Conservation (phyloP, 2,797 vertebrate species). For the Acipenser oxyrinchus region DNA sequence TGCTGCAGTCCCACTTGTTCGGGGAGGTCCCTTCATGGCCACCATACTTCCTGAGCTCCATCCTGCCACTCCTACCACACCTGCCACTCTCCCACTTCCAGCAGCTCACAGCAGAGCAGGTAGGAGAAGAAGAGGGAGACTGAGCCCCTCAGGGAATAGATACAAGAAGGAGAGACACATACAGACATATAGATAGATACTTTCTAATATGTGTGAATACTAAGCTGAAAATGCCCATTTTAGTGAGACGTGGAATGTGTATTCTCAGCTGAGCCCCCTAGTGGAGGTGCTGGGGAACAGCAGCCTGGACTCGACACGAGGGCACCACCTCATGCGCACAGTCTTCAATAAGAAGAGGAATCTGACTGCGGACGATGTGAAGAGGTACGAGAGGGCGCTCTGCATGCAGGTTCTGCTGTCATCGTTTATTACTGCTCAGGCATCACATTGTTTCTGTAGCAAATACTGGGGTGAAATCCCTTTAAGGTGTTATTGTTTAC, state of each 20-base stretch:
- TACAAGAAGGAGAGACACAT: no score
- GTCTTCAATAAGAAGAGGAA: slow-evolving; percentile 60
- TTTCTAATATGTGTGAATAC: not conserved
- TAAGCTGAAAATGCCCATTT: not conserved
- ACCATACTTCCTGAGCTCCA: slow-evolving; percentile 67
- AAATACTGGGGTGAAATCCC: no score
- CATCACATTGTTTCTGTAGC: not conserved
- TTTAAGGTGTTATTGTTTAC: no score
- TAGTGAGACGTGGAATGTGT: not conserved
- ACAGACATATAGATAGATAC: no score
- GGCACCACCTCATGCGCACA: slow-evolving; percentile 70
- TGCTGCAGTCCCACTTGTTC: slow-evolving; percentile 67
- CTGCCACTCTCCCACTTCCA: slow-evolving; percentile 76
- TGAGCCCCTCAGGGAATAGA: not conserved
- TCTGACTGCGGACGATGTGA: slow-evolving; percentile 56
- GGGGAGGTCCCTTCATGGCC: slow-evolving; percentile 77
- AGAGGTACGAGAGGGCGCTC: slow-evolving; percentile 47
- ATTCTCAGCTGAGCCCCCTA: slow-evolving; percentile 66
- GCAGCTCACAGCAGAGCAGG: slow-evolving; percentile 76
- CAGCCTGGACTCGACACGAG: slow-evolving; percentile 71
- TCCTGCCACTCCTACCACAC: slow-evolving; percentile 70
- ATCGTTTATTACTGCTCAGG: not conserved
- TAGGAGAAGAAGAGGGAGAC: slow-evolving; percentile 29
- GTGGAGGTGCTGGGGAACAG: slow-evolving; percentile 66
- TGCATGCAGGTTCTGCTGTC: not conserved